Evolutionary conservation across 1,140 invertebrate genomes (phyloP).

Genomic region (Pachypsylla venusta): DNA sequence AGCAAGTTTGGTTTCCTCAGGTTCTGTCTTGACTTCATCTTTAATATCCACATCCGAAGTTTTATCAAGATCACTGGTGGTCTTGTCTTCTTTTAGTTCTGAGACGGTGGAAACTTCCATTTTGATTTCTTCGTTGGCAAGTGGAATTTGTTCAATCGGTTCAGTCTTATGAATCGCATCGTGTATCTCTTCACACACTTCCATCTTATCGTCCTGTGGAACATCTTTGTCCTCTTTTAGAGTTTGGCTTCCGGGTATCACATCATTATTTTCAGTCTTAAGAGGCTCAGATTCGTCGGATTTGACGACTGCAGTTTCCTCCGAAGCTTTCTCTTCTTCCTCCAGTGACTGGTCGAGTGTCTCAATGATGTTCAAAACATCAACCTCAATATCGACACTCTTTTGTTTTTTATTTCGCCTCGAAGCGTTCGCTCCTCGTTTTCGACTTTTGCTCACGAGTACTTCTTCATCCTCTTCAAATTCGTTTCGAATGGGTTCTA

Average conservation of each 20-base stretch:
- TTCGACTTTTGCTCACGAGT: not conserved
- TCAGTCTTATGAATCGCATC: not conserved
- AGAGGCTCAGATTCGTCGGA: not conserved
- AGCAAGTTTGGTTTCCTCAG: no score
- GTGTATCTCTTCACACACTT: not conserved
- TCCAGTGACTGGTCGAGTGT: constrained; percentile 7
- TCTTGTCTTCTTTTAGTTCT: constrained; percentile 21
- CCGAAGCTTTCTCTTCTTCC: not conserved
- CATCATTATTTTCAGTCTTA: not conserved
- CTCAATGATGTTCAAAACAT: constrained; percentile 2
- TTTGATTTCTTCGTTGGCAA: not conserved
- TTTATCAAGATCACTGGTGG: no score
- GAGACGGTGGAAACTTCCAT: not conserved
- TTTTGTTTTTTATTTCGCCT: not conserved
- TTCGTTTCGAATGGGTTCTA: not conserved
- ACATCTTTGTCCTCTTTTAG: not conserved
- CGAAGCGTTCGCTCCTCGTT: not conserved
- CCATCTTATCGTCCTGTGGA: not conserved
- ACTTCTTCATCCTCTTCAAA: not conserved
- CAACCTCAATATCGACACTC: not conserved
- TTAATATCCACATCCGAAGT: no score
- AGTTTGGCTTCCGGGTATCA: not conserved
- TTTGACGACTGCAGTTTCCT: not conserved
- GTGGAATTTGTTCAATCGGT: not conserved
- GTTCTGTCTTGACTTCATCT: no score